Evolutionary conservation across 92 coral and sea anemone genomes (phyloP).

Genomic region (Zoanthus gigantus): DNA sequence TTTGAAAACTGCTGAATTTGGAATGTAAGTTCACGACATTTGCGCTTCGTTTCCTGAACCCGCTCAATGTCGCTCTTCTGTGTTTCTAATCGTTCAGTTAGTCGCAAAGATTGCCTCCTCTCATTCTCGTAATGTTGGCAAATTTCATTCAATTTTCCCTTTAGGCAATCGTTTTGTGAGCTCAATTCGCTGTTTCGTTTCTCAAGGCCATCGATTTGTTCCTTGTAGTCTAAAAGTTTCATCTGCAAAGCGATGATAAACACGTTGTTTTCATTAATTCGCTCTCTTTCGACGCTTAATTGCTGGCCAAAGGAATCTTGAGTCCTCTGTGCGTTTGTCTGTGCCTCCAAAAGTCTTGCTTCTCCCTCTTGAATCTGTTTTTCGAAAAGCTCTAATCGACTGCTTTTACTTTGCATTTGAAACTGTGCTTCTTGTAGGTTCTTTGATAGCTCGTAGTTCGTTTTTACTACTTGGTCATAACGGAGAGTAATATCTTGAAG

Average conservation of each 20-base stretch:
- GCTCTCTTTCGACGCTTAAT: slow-evolving; percentile 69
- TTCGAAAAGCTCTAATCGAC: slow-evolving; percentile 74
- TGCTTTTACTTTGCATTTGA: slow-evolving; percentile 68
- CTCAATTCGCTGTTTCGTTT: slow-evolving; percentile 65
- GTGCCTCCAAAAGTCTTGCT: slow-evolving; percentile 64
- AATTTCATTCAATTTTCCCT: slow-evolving; percentile 71
- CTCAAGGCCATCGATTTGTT: slow-evolving; percentile 78
- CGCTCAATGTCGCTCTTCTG: slow-evolving; percentile 89
- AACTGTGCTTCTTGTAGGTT: slow-evolving; percentile 64
- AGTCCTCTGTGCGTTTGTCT: slow-evolving; percentile 73
- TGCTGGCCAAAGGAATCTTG: slow-evolving; percentile 71
- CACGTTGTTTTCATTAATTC: slow-evolving; percentile 84
- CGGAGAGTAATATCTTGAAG: slow-evolving; percentile 82
- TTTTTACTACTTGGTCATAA: slow-evolving; percentile 77
- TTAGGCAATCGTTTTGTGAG: slow-evolving; percentile 66
- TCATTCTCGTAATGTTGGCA: slow-evolving; percentile 82
- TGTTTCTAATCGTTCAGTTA: slow-evolving; percentile 81
- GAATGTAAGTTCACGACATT: slow-evolving; percentile 82
- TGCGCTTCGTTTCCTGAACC: slow-evolving; percentile 83
- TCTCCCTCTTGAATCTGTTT: slow-evolving; percentile 70
- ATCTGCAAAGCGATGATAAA: slow-evolving; percentile 94
- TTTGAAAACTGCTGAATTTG: slow-evolving; percentile 70
- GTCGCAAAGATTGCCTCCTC: slow-evolving; percentile 89
- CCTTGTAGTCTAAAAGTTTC: slow-evolving; percentile 91
- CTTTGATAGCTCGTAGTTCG: slow-evolving; percentile 69